Conservation (phyloP, 2,888 invertebrate species). For the Melanargia galathea region DNA sequence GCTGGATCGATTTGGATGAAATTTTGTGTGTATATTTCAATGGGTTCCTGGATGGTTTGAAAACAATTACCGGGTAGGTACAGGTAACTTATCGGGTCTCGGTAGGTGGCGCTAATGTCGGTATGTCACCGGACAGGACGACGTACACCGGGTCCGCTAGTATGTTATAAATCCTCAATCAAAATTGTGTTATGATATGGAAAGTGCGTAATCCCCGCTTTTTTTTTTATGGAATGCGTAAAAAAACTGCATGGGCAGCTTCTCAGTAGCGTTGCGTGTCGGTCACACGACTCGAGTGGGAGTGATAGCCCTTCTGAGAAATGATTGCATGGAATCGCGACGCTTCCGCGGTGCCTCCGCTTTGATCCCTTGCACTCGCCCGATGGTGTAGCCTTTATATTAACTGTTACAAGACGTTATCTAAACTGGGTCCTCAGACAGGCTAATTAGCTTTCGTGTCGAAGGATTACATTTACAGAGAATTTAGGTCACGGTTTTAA, state of each 20-base stretch:
- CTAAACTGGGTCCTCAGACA: constrained; percentile 34
- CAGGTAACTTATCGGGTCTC: too few relatives aligned
- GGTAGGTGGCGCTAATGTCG: too few relatives aligned
- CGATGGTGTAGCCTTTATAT: constrained; percentile 37
- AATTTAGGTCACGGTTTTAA: constrained; percentile 22
- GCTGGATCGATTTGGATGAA: too few relatives aligned
- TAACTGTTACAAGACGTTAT: constrained; percentile 35
- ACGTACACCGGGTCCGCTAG: too few relatives aligned
- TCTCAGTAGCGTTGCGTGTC: constrained; percentile 51
- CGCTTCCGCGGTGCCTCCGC: constrained; percentile 48
- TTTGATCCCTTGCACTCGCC: constrained; percentile 38
- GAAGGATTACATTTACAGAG: constrained; percentile 24
- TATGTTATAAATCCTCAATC: constrained; percentile 11
- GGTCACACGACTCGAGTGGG: constrained; percentile 42
- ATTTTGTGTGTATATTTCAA: too few relatives aligned
- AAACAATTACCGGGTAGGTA: too few relatives aligned
- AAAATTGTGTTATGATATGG: constrained; percentile 29
- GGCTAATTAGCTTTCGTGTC: constrained; percentile 28
- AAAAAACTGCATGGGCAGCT: constrained; percentile 57
- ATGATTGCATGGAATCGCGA: constrained; percentile 59
- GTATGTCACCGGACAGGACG: too few relatives aligned
- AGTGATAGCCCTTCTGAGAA: constrained; percentile 67
- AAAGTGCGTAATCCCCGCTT: constrained; percentile 41
- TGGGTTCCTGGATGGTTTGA: too few relatives aligned
- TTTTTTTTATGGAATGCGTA: constrained; percentile 43